Evolutionary conservation across 2,888 invertebrate genomes (phyloP), one percentile per base, ranked within the genome.

Genomic region (Chymomyza fuscimana): DNA sequence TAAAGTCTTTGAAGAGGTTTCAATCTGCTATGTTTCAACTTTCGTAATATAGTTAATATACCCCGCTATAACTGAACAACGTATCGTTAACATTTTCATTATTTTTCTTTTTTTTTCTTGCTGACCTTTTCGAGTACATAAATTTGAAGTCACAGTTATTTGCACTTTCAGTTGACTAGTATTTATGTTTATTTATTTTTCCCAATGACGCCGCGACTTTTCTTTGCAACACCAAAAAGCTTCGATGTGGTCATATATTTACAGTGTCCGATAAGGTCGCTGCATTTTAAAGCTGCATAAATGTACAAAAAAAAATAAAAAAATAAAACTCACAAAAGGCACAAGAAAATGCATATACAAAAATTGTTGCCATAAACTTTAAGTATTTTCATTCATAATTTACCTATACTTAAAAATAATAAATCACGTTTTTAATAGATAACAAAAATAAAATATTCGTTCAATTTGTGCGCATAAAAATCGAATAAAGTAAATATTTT

Each of bases 91-190:
- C 32, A 5, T 9, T 32, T 32, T 1, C 32, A 32, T 32, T 32
- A 32, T 32, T 32, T 32, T 46, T 46, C 40, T 15, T 46, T 54
- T 15, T n/a, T 54, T 22, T 54, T 22, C 19, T 54, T 54, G 19
- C 54, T 22, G 40, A 46, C 22, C 54, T 22, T 54, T 54, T 54
- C 15, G 54, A 54, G 15, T 54, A 19, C 54, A 54, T 54, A 54
- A 54, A 54, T 54, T 54, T 54, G 2, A 46, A 54, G 19, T 54
- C 54, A 54, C 54, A 19, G 54, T 54, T 54, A 54, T 54, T 54
- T 54, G 54, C 54, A 22, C 54, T 54, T 54, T 54, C 54, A 9
- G 19, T 46, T 46, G 10, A 12, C 40, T 46, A 46, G 40, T 46
- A 32, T 32, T 32, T 32, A 54, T 54, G 10, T 19, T 15, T 54